Evolutionary conservation across 2,113 vertebrate genomes (phyloP).

Genomic region (Stercorarius parasiticus): DNA sequence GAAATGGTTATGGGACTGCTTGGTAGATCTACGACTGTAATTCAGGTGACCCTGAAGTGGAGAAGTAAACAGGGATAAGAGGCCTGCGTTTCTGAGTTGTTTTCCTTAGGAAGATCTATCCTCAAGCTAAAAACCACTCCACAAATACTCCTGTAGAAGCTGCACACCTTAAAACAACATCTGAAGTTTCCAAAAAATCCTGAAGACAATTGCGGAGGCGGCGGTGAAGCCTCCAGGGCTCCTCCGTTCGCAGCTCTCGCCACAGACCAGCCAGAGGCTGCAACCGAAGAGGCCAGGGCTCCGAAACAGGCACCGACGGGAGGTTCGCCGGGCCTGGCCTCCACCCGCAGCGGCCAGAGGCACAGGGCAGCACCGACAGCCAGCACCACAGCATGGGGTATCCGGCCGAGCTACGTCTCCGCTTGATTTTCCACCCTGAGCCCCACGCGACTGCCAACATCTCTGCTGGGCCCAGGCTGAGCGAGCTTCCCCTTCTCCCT

Average conservation of each 20-base stretch:
- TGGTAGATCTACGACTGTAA: neutral
- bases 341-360: neutral
- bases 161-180: neutral
- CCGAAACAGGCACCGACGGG: rapidly evolving
- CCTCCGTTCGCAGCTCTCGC: neutral
- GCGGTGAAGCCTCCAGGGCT: neutral
- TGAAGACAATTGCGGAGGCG: neutral
- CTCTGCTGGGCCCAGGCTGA: neutral
- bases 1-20: neutral
- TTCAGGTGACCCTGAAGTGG: neutral
- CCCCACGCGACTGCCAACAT: too few relatives aligned
- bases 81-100: neutral
- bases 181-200: neutral
- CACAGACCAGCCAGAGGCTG: neutral
- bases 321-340: neutral
- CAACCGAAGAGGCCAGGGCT: neutral
- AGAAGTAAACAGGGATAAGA: neutral
- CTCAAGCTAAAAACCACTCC: neutral
- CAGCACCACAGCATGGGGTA: rapidly evolving
- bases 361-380: neutral
- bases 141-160: neutral
- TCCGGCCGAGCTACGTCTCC: neutral
- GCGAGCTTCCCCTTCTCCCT: neutral
- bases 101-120: neutral
- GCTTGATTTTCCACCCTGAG: too few relatives aligned